Base-by-base conservation (phyloP, 2,797 vertebrate species). In the Neoniphon sammara region DNA sequence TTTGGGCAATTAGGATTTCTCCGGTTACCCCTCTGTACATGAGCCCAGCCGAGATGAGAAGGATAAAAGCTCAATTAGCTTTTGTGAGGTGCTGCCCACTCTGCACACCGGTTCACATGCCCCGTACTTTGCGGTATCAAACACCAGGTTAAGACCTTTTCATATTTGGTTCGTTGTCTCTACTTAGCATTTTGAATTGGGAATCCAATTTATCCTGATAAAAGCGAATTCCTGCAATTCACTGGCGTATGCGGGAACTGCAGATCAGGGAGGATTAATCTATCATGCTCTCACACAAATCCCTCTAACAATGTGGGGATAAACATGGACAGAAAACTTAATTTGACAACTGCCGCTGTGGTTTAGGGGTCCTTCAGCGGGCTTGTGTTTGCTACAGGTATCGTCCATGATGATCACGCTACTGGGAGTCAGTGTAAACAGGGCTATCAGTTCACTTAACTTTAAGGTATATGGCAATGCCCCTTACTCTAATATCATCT, bases 1-100 rank as follows among this genome's bases (percentile, higher is more conserved):
- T 91, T 90, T 82, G 84, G 83, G 76, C 91, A 91, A 91, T 93
- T 93, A 93, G 78, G 72, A 80, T 88, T 79, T 92, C 92, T 94
- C 92, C 57, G 54, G 90, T 94, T 94, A 91, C 92, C 76, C 73
- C 64, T 78, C 85, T 85, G 78, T 85, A 80, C 86, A 67, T 6
- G 46, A 80, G 87, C 87, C 88, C 87, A 64, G 90, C 66, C 59
- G 2, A 91, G 87, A 91, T 92, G 84, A 87, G 85, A 55, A 14
- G 83, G 90, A 92, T 93, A 91, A 90, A 91, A 91, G 88, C 69
- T 86, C 84, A 90, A 86, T 93, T 87, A 89, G 68, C 60, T 52
- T 84, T 66, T 84, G 74, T 77, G 58, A 77, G 66, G 36, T 70
- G 59, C 71, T 62, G 69, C 58, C 59, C 46, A 17, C 69, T 70